Conservation (phyloP, 2,888 invertebrate genomes). For the Chrysomela aeneicollis region DNA sequence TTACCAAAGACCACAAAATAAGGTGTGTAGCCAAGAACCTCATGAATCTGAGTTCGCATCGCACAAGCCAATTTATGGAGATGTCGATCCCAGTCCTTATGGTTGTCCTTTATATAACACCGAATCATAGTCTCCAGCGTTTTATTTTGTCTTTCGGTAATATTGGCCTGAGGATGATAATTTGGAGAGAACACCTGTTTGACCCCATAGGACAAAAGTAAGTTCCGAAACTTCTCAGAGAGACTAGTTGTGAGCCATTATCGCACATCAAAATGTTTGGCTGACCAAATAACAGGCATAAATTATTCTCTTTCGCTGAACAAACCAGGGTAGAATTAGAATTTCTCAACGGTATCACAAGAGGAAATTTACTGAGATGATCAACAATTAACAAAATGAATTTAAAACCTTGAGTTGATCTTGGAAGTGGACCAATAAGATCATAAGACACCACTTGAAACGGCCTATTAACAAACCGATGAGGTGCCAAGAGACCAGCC, state of each 20-base stretch:
- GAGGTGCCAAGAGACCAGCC: too few species aligned
- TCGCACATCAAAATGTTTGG: background rate
- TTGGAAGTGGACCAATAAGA: too few species aligned
- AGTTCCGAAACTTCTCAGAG: background rate
- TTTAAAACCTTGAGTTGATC: too few species aligned
- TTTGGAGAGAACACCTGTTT: slow-evolving; percentile 5
- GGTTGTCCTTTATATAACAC: too few species aligned
- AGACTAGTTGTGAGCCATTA: background rate
- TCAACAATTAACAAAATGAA: background rate
- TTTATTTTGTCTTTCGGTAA: background rate
- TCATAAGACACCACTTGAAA: too few species aligned
- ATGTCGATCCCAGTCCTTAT: too few species aligned
- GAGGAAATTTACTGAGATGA: background rate
- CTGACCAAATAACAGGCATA: background rate
- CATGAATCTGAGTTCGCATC: background rate
- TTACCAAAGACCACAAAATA: background rate
- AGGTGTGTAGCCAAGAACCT: background rate
- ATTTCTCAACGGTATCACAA: background rate
- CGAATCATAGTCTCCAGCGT: slow-evolving; percentile 13
- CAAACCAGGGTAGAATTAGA: background rate
- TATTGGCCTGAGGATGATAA: slow-evolving; percentile 3
- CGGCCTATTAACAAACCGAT: too few species aligned
- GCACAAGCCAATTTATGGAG: too few species aligned
- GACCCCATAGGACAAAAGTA: background rate
- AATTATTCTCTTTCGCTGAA: background rate